Conservation (phyloP, 2,113 vertebrate genomes). For the Pardalotus punctatus region DNA sequence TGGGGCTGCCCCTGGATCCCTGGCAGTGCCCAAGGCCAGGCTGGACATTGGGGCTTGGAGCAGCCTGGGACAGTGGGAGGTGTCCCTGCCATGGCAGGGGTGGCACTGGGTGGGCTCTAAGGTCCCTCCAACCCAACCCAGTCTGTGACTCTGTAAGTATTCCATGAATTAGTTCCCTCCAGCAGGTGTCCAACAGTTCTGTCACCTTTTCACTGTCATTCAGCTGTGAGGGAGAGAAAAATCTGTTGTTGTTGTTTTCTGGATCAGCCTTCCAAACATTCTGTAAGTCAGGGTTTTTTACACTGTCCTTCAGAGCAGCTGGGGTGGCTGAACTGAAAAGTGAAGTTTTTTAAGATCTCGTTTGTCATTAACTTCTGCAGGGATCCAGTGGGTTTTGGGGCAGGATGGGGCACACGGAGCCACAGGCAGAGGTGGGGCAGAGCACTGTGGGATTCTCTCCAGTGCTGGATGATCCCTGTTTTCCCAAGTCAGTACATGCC, state of each 20-base stretch:
- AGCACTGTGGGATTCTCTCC: neutral
- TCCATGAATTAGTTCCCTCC: neutral
- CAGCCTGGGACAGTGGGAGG: neutral
- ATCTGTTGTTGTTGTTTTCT: neutral
- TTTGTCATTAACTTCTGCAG: neutral
- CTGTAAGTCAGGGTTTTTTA: fast-evolving
- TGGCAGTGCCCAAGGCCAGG: neutral
- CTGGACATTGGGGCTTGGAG: neutral
- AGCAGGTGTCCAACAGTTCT: neutral
- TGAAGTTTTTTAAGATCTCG: fast-evolving
- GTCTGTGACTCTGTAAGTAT: neutral
- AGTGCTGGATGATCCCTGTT: neutral
- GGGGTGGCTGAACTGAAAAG: neutral
- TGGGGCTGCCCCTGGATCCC: neutral
- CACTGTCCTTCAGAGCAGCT: neutral
- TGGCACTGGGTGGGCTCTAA: neutral
- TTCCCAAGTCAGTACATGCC: fast-evolving
- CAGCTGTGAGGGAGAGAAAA: neutral
- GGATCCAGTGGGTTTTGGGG: neutral
- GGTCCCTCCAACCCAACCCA: neutral
- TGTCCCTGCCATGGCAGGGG: neutral
- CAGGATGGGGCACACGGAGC: neutral
- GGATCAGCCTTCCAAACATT: neutral
- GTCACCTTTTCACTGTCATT: fast-evolving
- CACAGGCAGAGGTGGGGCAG: neutral